Base-by-base conservation (phyloP, 2,797 vertebrate species). In the Xiphorhynchus erythropygius region DNA sequence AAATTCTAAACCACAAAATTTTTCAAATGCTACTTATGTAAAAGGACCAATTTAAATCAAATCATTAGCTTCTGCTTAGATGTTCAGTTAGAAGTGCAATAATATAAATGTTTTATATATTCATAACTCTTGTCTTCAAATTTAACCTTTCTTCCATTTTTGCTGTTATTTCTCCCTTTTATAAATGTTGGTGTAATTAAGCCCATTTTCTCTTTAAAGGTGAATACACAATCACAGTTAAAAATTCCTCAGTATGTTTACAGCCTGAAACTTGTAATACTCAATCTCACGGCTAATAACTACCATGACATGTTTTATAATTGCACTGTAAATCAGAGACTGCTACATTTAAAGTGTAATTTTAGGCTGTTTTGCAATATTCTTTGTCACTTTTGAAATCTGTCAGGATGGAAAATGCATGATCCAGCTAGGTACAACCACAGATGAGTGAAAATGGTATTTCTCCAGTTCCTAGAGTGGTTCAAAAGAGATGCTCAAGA, bases 141-240 rank as follows among this genome's bases (percentile, higher is more conserved):
- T 79, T 59, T 90, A 92, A 92, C 41, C 37, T 94, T 91, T 90
- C 59, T 84, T 89, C 67, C 9, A 1, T 30, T 92, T 90, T 80
- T 79, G 77, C 27, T 32, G 5, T 76, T 95, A 85, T 64, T 95
- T 89, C 49, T 89, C 60, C 33, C 47, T 90, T 90, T 90, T 73
- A 80, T 69, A 92, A 89, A 77, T 95, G 63, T 94, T 87, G 84
- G 56, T 95, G 47, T 89, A 92, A 95, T 95, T 79, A 93, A 16
- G 1, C 77, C 22, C 52, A 76, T 93, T 94, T 96, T 56, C 86
- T 90, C 84, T 93, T 95, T 74, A 92, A 60, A 87, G 52, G 84
- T 87, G 84, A 93, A 90, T 91, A 83, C 33, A 60, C 77, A 95
- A 76, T 84, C 77, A 64, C 56, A 89, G 81, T 55, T 84, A 90